Percentiles rank a stretch among this genome's conserved stretches.
Evolutionary conservation across 1,140 invertebrate species (phyloP).

Genomic region (Drosophila ananassae): DNA sequence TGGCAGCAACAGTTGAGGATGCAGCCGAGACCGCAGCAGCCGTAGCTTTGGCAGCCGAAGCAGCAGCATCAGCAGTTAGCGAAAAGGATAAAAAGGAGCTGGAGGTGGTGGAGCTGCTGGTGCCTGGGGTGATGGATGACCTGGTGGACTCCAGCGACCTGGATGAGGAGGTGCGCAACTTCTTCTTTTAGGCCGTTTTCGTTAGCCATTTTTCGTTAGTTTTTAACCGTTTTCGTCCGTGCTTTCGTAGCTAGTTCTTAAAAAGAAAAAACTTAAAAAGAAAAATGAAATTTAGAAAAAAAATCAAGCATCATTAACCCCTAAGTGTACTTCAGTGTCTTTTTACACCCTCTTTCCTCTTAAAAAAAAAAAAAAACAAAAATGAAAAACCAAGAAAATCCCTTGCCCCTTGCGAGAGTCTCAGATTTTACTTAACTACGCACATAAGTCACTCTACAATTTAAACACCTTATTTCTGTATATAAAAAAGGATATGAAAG

Average conservation of each 20-base stretch:
- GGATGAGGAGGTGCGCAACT: slow-evolving; percentile 74
- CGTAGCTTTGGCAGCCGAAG: slow-evolving; percentile 21
- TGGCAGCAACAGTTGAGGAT: slow-evolving; percentile 12
- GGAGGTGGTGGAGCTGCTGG: slow-evolving; percentile 62
- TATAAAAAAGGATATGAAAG: slow-evolving; percentile 45
- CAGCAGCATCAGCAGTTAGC: slow-evolving; percentile 26
- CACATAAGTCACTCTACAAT: slow-evolving; percentile 72
- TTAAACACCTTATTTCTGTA: slow-evolving; percentile 58
- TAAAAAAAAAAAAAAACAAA: slow-evolving; percentile 15
- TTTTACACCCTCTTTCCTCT: slow-evolving; percentile 36
- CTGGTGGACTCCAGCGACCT: slow-evolving; percentile 70
- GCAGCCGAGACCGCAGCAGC: slow-evolving; percentile 19
- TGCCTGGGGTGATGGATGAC: slow-evolving; percentile 71
- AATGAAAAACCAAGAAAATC: slow-evolving; percentile 26
- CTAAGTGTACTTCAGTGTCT: slow-evolving; percentile 70
- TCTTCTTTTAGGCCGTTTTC: slow-evolving; percentile 62
- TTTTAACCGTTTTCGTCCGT: slow-evolving; percentile 48
- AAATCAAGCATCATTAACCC: slow-evolving; percentile 35
- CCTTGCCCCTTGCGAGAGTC: slow-evolving; percentile 65
- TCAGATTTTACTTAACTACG: slow-evolving; percentile 82
- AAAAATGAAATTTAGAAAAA: slow-evolving; percentile 1
- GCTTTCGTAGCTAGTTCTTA: slow-evolving; percentile 46
- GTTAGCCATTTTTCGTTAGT: slow-evolving; percentile 24
- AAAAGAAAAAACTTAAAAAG: slow-evolving; percentile 4
- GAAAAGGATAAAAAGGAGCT: slow-evolving; percentile 69